These are phyloP conservation scores for Akabosia matsudoensis DNA, from an alignment of 1,140 invertebrate species.

Conservation along the genomic window DNA sequence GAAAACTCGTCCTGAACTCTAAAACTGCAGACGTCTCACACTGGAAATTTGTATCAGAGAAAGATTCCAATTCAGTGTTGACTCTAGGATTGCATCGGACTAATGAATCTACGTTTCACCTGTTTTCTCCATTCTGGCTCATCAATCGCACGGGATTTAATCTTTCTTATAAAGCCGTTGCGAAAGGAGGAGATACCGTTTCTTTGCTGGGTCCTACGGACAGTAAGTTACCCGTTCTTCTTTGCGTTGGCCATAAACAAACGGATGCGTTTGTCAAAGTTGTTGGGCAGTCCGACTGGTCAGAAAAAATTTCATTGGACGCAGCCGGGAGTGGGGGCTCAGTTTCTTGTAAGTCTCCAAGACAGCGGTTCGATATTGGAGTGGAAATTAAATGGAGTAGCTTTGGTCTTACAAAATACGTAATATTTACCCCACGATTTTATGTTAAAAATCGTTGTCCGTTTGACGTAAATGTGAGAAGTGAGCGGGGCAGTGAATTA, in stretches of 20 bases:
- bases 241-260: too few relatives aligned
- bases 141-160: slow-evolving; percentile 90
- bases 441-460: slow-evolving; percentile 84
- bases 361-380: slow-evolving; percentile 60
- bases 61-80: slow-evolving; percentile 71
- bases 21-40: slow-evolving; percentile 52
- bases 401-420: slow-evolving; percentile 90
- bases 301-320: slow-evolving; percentile 94
- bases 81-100: slow-evolving; percentile 82
- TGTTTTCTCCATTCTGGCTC: slow-evolving; percentile 98
- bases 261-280: too few relatives aligned
- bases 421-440: slow-evolving; percentile 92
- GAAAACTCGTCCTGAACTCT: not conserved
- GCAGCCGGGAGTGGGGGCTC: slow-evolving; percentile 92
- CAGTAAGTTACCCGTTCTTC: too few relatives aligned
- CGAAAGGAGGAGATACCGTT: too few relatives aligned
- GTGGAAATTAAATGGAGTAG: slow-evolving; percentile 86
- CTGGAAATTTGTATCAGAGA: slow-evolving; percentile 77
- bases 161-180: slow-evolving; percentile 76
- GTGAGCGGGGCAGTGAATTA: slow-evolving; percentile 54
- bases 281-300: slow-evolving; percentile 74
- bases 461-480: slow-evolving; percentile 71
- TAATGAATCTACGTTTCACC: slow-evolving; percentile 62
- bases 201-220: too few relatives aligned
- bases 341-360: slow-evolving; percentile 67